Evolutionary conservation across 2,888 invertebrate species (phyloP).

Genomic region (Nomada flava): DNA sequence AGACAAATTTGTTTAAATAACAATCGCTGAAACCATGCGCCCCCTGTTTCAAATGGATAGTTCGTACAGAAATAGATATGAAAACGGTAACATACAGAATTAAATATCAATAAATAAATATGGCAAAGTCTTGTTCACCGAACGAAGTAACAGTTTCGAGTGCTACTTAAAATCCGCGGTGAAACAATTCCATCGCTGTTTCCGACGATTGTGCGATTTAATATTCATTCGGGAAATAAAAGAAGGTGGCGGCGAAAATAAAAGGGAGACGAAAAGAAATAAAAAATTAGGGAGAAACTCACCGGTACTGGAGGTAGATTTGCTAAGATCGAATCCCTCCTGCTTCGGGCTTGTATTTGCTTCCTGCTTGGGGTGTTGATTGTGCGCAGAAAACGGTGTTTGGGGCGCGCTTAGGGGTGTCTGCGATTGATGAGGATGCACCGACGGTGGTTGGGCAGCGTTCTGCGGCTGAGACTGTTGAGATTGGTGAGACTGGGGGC

Average conservation of each 20-base stretch:
- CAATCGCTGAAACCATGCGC: too few species aligned
- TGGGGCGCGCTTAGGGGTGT: conserved; percentile 84
- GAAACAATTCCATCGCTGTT: too few species aligned
- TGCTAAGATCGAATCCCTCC: conserved; percentile 87
- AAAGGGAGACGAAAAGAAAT: conserved; percentile 19
- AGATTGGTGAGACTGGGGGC: conserved; percentile 80
- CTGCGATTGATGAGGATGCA: conserved; percentile 81
- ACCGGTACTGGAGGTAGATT: conserved; percentile 88
- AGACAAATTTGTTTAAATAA: too few species aligned
- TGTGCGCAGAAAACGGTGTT: conserved; percentile 79
- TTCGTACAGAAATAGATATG: too few species aligned
- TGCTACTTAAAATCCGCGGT: too few species aligned
- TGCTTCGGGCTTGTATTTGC: conserved; percentile 86
- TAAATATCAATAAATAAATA: too few species aligned
- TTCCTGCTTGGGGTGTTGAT: conserved; percentile 82
- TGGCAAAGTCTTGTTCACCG: too few species aligned
- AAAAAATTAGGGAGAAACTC: conserved; percentile 78
- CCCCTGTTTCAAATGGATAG: too few species aligned
- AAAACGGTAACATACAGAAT: too few species aligned
- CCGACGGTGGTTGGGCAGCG: conserved; percentile 84
- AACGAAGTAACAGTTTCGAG: too few species aligned
- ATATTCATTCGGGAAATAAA: too few species aligned
- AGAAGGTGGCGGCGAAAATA: not conserved
- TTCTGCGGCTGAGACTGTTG: conserved; percentile 79
- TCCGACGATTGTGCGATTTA: too few species aligned